Percentiles rank a stretch among this genome's conserved stretches.
Evolutionary conservation across 2,797 vertebrate species (phyloP).

Genomic region (Arrhamphus sclerolepis): DNA sequence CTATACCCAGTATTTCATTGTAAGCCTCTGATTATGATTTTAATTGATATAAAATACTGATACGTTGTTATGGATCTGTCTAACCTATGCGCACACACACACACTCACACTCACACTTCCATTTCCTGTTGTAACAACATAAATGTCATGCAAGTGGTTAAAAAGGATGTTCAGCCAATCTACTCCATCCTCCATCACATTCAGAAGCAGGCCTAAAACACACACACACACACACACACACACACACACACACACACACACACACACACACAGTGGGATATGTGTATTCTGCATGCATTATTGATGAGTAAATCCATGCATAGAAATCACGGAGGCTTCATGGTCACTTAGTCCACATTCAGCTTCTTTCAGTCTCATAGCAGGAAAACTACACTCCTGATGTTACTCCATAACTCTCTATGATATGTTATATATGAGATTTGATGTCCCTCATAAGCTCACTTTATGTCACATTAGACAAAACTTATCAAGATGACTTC

Average conservation of each 20-base stretch:
- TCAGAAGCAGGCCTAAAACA: slow-evolving; percentile 16
- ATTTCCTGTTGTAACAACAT: slow-evolving; percentile 25
- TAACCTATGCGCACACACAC: not conserved
- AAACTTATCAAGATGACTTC: slow-evolving; percentile 4
- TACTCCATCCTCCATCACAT: slow-evolving; percentile 11
- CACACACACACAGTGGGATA: not conserved
- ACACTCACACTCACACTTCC: not conserved
- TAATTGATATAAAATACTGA: not conserved
- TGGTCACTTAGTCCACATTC: slow-evolving; percentile 30
- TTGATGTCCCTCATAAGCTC: slow-evolving; percentile 9
- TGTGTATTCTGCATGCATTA: slow-evolving; percentile 45
- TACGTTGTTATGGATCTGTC: not conserved
- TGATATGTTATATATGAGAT: not conserved
- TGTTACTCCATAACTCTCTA: slow-evolving; percentile 14
- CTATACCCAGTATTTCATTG: not conserved
- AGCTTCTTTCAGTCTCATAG: slow-evolving; percentile 28
- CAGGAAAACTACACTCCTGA: slow-evolving; percentile 4
- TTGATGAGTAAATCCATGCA: slow-evolving; percentile 48
- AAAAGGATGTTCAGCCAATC: slow-evolving; percentile 59
- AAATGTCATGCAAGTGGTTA: slow-evolving; percentile 25
- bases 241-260: slow-evolving; percentile 3
- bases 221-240: no score
- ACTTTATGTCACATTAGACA: slow-evolving; percentile 17
- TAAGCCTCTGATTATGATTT: not conserved
- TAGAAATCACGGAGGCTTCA: slow-evolving; percentile 27